phyloP scores from a whole-genome alignment of 2,888 invertebrate species.

The Phlogophora meticulosa region DNA sequence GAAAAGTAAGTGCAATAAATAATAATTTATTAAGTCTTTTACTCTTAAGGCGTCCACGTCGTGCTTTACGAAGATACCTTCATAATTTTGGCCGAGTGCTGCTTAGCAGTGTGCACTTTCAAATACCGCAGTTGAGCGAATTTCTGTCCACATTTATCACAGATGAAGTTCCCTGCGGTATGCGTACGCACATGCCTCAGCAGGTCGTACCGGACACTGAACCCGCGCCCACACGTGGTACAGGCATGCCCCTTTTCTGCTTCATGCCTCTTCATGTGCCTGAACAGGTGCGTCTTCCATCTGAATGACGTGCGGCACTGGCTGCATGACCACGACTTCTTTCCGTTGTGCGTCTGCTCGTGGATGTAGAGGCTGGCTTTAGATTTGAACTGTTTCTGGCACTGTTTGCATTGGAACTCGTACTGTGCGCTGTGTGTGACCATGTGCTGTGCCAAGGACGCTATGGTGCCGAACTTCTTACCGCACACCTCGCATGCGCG shows the following conservation, averaged over 20 bases:
- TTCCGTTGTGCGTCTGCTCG: constrained; percentile 79
- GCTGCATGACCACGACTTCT: constrained; percentile 67
- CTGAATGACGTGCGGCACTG: constrained; percentile 84
- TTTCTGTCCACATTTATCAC: constrained; percentile 83
- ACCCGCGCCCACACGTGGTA: constrained; percentile 85
- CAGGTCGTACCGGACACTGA: constrained; percentile 86
- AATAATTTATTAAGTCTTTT: no score
- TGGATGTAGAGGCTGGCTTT: constrained; percentile 89
- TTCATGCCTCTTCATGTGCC: constrained; percentile 85
- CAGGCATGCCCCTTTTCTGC: constrained; percentile 83
- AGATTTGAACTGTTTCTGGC: constrained; percentile 87
- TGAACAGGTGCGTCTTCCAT: constrained; percentile 84
- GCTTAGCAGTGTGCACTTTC: constrained; percentile 84
- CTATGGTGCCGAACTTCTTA: constrained; percentile 84
- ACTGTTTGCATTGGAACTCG: constrained; percentile 83
- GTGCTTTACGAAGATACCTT: constrained; percentile 14
- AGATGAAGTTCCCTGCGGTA: constrained; percentile 79
- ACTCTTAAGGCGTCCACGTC: no score
- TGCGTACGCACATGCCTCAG: constrained; percentile 89
- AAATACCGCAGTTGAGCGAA: constrained; percentile 90
- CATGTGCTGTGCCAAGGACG: constrained; percentile 84
- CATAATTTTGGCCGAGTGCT: constrained; percentile 66
- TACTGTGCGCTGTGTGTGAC: constrained; percentile 84
- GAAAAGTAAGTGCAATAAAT: no score
- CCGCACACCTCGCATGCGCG: constrained; percentile 88